Evolutionary conservation across 2,797 vertebrate genomes (phyloP), one percentile per base, ranked within the genome.

Genomic region (Carapus acus): DNA sequence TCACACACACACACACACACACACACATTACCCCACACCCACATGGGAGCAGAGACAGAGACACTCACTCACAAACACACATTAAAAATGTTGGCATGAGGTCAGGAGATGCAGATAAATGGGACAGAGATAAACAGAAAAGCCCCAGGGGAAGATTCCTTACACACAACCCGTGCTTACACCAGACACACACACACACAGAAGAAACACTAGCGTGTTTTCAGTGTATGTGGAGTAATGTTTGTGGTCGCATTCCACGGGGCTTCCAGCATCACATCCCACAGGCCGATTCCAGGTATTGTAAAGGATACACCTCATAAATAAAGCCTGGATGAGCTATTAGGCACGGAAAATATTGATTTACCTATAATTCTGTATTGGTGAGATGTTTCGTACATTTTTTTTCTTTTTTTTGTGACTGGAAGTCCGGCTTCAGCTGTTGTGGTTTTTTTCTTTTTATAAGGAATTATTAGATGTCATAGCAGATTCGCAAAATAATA

Each of bases 191-290:
- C 40, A 39, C 23, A 51, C 37, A 40, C 37, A 40, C 49, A 40
- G n/a, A 36, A 40, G 37, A 29, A 19, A 49, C 51, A 60, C 55
- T 55, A 59, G 42, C 58, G 62, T 58, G 42, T 65, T 62, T 57
- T 57, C 48, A 48, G 53, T 54, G 23, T 49, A 50, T 62, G 36
- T n/a, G n/a, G n/a, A n/a, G n/a, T n/a, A 20, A 48, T 43, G 50
- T 43, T 34, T 48, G 24, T 54, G 58, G 43, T 22, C 40, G 48
- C 44, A 43, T 53, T 27, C 19, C 13, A 15, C 36, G 45, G 37
- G 52, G 45, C 67, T 56, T 58, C 24, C 24, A 27, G 24, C 24
- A 27, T 27, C 24, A 27, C n/a, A 9, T 27, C 24, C 4, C 5
- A 27, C 24, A 5, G 24, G 4, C 24, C 9, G 24, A 9, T 5